Conservation (phyloP, 1,140 invertebrate genomes). For the Aphelenchoides fujianensis region DNA sequence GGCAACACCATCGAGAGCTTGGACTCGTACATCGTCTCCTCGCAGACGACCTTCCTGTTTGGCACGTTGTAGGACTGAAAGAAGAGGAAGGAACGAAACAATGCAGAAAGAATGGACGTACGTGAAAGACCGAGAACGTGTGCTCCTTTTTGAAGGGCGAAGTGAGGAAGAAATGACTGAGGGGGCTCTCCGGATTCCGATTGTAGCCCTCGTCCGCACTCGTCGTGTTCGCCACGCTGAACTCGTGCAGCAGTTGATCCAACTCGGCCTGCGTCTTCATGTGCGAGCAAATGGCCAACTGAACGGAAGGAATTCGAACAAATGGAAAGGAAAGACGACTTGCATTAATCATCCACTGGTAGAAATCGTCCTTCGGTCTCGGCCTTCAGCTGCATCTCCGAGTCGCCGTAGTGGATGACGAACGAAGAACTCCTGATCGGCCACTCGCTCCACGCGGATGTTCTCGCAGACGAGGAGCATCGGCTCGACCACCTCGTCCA, state of each 20-base stretch:
- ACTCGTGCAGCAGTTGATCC: slow-evolving; percentile 34
- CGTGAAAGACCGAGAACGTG: slow-evolving; percentile 43
- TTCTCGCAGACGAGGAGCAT: slow-evolving; percentile 50
- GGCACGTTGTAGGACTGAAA: slow-evolving; percentile 47
- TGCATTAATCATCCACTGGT: slow-evolving; percentile 48
- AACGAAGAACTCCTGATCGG: slow-evolving; percentile 28
- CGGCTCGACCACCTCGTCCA: slow-evolving; percentile 45
- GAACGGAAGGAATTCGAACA: slow-evolving; percentile 28
- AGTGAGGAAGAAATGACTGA: slow-evolving; percentile 39
- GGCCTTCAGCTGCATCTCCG: slow-evolving; percentile 31
- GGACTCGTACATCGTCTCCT: slow-evolving; percentile 50
- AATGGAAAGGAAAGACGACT: slow-evolving; percentile 3
- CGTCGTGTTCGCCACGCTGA: slow-evolving; percentile 13
- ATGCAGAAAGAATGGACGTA: slow-evolving; percentile 23
- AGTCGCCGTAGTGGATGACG: slow-evolving; percentile 34
- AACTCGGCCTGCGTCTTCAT: slow-evolving; percentile 47
- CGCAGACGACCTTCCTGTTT: slow-evolving; percentile 42
- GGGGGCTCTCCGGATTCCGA: neutral
- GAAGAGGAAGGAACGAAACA: slow-evolving; percentile 23
- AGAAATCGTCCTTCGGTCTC: slow-evolving; percentile 38
- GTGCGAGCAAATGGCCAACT: slow-evolving; percentile 50
- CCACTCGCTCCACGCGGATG: slow-evolving; percentile 31
- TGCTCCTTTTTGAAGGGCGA: slow-evolving; percentile 45
- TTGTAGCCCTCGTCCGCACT: neutral
- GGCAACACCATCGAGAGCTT: slow-evolving; percentile 51